These are phyloP conservation scores for Paratilapia polleni DNA, from an alignment of 2,113 vertebrate species.

Conservation along the genomic window DNA sequence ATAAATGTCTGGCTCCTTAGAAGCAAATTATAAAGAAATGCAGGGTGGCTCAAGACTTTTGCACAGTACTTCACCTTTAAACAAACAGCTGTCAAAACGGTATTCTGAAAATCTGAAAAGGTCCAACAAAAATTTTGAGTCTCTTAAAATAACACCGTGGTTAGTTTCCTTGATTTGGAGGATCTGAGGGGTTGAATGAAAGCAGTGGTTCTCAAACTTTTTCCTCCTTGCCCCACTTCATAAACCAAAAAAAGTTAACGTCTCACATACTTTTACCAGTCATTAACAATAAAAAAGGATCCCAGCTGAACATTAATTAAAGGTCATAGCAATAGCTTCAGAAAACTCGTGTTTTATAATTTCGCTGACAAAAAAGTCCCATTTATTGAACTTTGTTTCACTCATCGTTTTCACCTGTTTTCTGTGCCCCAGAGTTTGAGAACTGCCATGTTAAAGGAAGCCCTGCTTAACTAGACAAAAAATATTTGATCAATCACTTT, in stretches of 20 bases:
- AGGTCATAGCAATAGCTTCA: neutral
- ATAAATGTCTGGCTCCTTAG: too few species aligned
- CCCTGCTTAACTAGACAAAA: neutral
- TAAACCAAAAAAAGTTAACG: neutral
- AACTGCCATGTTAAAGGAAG: neutral
- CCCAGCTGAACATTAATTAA: neutral
- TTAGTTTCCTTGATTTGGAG: too few species aligned
- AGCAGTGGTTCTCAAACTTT: neutral
- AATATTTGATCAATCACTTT: neutral
- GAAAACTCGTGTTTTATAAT: neutral
- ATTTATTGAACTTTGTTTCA: neutral
- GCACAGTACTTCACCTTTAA: neutral
- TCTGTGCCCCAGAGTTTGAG: neutral
- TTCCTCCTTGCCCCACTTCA: neutral
- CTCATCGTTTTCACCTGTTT: neutral
- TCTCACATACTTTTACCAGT: neutral
- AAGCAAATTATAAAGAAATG: neutral
- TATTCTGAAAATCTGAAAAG: neutral
- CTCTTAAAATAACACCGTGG: too few species aligned
- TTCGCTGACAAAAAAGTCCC: neutral
- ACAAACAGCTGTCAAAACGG: neutral
- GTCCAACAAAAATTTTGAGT: neutral
- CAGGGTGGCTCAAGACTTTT: neutral
- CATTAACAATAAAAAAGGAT: neutral
- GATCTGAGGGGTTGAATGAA: too few species aligned